A percentile compares a stretch with the other conserved stretches of the same genome.
These are phyloP conservation scores for Steinernema scapterisci DNA, from an alignment of 2,888 invertebrate species.

Conservation along the genomic window DNA sequence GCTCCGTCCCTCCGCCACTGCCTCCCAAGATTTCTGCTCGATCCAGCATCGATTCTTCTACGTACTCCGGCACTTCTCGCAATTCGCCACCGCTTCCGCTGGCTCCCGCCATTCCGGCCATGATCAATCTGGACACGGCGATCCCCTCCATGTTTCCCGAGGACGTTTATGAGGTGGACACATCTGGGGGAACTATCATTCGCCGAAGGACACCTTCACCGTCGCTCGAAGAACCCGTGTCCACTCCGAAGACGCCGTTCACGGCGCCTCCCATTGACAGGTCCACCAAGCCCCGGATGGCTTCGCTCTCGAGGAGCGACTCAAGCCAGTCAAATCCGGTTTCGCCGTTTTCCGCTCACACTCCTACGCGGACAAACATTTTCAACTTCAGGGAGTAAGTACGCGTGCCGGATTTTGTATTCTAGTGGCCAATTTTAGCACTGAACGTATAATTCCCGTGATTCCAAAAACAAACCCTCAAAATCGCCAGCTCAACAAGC, in stretches of 20 bases:
- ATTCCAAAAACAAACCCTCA: constrained; percentile 18
- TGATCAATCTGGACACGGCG: constrained; percentile 11
- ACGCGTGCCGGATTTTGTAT: not conserved
- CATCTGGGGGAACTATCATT: constrained; percentile 1
- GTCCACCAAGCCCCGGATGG: constrained; percentile 1
- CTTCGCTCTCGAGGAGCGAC: not conserved
- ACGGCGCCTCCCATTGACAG: constrained; percentile 27
- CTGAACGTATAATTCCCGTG: not conserved
- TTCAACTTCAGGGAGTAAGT: constrained; percentile 20
- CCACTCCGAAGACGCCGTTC: not conserved
- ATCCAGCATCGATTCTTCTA: constrained; percentile 2
- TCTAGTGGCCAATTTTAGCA: not conserved
- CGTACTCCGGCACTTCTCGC: not conserved
- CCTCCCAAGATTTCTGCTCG: constrained; percentile 16
- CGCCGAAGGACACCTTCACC: constrained; percentile 1
- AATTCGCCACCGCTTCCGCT: constrained; percentile 5
- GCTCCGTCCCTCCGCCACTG: constrained; percentile 1
- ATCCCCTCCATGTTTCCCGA: not conserved
- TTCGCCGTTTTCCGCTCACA: not conserved
- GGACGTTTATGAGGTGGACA: constrained; percentile 11
- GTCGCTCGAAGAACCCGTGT: not conserved
- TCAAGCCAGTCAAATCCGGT: constrained; percentile 14
- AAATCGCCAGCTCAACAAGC: constrained; percentile 16
- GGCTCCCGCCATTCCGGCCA: not conserved
- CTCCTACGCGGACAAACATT: not conserved